Evolutionary conservation across 2,113 vertebrate species (phyloP).

Genomic region (Poeciliopsis prolifica): DNA sequence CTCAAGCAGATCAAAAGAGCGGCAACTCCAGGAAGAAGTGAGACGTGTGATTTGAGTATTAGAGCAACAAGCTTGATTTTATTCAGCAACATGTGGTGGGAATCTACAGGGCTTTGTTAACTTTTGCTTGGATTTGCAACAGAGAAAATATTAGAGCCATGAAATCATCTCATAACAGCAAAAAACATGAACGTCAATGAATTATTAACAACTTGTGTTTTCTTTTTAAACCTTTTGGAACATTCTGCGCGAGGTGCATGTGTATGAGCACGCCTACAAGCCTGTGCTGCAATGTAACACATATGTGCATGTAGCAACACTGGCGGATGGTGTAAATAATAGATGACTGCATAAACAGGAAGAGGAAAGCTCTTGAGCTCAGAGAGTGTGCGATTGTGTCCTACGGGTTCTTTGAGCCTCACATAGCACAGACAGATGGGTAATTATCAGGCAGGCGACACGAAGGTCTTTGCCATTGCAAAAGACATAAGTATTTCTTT

Average conservation of each 20-base stretch:
- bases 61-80: not conserved
- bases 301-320: conserved; percentile 59
- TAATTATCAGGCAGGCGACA: conserved; percentile 67
- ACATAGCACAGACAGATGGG: conserved; percentile 66
- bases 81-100: conserved; percentile 21
- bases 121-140: not conserved
- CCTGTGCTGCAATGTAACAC: conserved; percentile 35
- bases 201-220: conserved; percentile 62
- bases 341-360: conserved; percentile 76
- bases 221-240: conserved; percentile 39
- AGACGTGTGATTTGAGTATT: not conserved
- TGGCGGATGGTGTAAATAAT: conserved; percentile 77
- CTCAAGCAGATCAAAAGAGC: not conserved
- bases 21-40: not conserved
- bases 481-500: conserved; percentile 52
- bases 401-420: conserved; percentile 60
- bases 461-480: conserved; percentile 39
- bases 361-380: conserved; percentile 59
- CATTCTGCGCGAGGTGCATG: conserved; percentile 22
- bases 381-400: conserved; percentile 37
- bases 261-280: conserved; percentile 11
- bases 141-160: conserved; percentile 26
- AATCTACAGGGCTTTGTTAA: conserved; percentile 4
- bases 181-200: conserved; percentile 35
- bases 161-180: conserved; percentile 36